Conservation (phyloP, 2,113 vertebrate species). For the Halichoeres trimaculatus region DNA sequence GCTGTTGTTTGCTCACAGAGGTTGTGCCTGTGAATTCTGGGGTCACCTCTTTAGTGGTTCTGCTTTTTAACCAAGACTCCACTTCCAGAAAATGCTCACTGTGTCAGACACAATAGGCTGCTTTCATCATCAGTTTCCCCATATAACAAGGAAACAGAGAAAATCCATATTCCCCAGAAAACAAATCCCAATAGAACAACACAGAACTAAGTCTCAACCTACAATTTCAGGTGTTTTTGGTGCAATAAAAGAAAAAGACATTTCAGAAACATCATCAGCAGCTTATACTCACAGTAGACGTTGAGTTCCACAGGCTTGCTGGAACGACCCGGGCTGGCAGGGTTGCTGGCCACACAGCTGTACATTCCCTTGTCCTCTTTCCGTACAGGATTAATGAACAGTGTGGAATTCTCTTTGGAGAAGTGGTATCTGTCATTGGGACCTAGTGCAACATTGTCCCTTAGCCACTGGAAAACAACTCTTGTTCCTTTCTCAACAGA, state of each 20-base stretch:
- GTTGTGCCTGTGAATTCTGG: too few relatives aligned
- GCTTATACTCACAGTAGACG: slow-evolving; percentile 82
- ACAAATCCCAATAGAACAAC: not conserved
- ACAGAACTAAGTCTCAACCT: not conserved
- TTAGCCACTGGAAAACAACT: slow-evolving; percentile 79
- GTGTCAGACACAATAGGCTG: not conserved
- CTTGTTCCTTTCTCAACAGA: slow-evolving; percentile 78
- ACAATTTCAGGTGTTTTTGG: not conserved
- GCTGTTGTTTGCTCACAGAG: too few relatives aligned
- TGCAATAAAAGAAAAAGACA: not conserved
- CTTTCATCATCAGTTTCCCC: not conserved
- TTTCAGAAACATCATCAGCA: not conserved
- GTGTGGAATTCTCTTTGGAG: slow-evolving; percentile 61
- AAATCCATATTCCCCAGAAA: too few relatives aligned
- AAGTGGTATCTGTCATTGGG: slow-evolving; percentile 69
- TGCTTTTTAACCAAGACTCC: too few relatives aligned
- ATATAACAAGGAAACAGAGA: not conserved
- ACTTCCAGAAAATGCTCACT: too few relatives aligned
- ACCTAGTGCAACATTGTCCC: slow-evolving; percentile 54
- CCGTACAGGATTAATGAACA: slow-evolving; percentile 79
- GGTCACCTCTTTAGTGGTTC: too few relatives aligned
- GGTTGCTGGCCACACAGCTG: slow-evolving; percentile 77
- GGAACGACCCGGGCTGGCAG: slow-evolving; percentile 59
- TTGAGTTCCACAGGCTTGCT: slow-evolving; percentile 72
- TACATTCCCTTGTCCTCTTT: slow-evolving; percentile 84